A percentile compares a stretch with the other conserved stretches of the same genome.
These are phyloP conservation scores for Pterobdella sp. DNA, from an alignment of 2,888 invertebrate genomes.

Conservation along the genomic window DNA sequence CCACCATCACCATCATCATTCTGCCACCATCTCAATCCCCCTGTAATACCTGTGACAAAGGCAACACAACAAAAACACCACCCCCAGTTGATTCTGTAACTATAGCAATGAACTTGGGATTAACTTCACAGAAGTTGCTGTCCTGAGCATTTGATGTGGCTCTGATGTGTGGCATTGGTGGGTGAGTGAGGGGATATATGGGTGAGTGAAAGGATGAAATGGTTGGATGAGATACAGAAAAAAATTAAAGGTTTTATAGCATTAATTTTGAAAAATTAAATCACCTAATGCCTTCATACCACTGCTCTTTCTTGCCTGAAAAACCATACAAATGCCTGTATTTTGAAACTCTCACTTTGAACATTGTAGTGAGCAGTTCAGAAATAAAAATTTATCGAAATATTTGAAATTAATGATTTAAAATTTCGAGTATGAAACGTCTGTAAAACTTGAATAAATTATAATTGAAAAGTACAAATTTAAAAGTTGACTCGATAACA, in stretches of 20 bases:
- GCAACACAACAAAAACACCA: conserved; percentile 81
- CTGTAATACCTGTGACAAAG: conserved; percentile 70
- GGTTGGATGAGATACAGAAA: neutral
- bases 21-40: too few relatives aligned
- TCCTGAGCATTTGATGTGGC: conserved; percentile 92
- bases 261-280: neutral
- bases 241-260: neutral
- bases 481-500: too few relatives aligned
- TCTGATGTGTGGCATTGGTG: conserved; percentile 55
- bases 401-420: too few relatives aligned
- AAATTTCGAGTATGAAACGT: too few relatives aligned
- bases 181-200: neutral
- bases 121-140: conserved; percentile 93
- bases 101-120: conserved; percentile 92
- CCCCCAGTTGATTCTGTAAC: conserved; percentile 83
- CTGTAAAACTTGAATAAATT: too few relatives aligned
- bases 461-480: too few relatives aligned
- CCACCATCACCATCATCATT: too few relatives aligned
- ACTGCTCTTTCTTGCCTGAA: conserved; percentile 84
- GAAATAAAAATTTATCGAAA: too few relatives aligned
- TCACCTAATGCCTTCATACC: conserved; percentile 79
- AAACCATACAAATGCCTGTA: conserved; percentile 92
- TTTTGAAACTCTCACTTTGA: conserved; percentile 75
- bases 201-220: neutral
- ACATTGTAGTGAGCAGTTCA: too few relatives aligned